Base-by-base conservation (phyloP, 2,888 invertebrate species). In the Andrena dorsata region DNA sequence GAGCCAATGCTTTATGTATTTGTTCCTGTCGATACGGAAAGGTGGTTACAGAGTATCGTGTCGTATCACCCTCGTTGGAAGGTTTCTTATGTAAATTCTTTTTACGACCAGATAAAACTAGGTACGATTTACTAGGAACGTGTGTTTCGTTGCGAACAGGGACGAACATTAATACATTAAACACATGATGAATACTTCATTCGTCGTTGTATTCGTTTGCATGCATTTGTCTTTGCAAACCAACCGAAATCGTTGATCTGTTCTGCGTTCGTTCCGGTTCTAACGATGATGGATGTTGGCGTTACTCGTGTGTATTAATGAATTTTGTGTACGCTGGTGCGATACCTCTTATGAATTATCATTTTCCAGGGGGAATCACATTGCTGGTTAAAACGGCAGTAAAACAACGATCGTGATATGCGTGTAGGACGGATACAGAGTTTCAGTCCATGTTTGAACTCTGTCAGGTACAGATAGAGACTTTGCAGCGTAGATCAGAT, bases 11-110 rank as follows among this genome's bases (percentile, higher is more conserved):
- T 89, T 88, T 89, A 41, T 41, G 41, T 41, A 86, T 88, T 89
- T 88, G 88, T 90, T 80, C 79, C 80, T 80, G 80, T 86, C 87
- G 82, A 89, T 83, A 80, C 83, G 66, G 70, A 80, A 69, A 82
- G 79, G 77, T 84, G 83, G 80, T 80, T 82, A 83, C 80, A 76
- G 71, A 79, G 74, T 85, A 77, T 81, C 84, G 73, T 74, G 35
- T 71, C 64, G 47, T 63, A 65, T 71, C 65, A 68, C 53, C 68
- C 53, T 49, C 41, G 51, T 60, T 41, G 28, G 41, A 41, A 58
- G 41, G 35, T 65, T 87, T 79, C 76, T 85, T 80, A 72, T 64
- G 80, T 76, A 82, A 87, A 77, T 58, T 68, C 60, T 63, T 82
- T 80, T 49, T 63, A 32, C 26, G 7, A 65, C 30, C 41, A 32